phyloP scores from a whole-genome alignment of 2,113 vertebrate genomes.

The Gasterosteus nipponicus region DNA sequence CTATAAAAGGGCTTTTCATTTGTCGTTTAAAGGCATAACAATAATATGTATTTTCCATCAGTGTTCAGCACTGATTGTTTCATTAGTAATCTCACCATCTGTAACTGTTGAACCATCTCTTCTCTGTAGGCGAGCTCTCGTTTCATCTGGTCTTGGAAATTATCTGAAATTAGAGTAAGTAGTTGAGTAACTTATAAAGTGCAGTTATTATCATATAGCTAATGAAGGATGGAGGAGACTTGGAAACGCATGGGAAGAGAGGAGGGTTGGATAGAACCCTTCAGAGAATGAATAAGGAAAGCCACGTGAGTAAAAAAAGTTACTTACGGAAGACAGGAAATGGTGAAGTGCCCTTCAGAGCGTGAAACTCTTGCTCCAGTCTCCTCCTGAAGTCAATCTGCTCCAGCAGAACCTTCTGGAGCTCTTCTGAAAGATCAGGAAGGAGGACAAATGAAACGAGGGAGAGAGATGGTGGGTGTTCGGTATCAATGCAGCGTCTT shows the following conservation, averaged over 20 bases:
- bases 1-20: conserved; percentile 40
- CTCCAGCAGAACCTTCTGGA: conserved; percentile 98
- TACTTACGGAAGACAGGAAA: conserved; percentile 98
- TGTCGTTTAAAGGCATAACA: conserved; percentile 37
- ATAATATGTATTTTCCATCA: conserved; percentile 35
- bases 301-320: neutral
- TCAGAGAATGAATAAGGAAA: conserved; percentile 17
- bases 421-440: conserved; percentile 88
- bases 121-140: conserved; percentile 96
- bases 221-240: neutral
- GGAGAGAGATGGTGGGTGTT: neutral
- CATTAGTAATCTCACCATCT: conserved; percentile 86
- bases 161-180: conserved; percentile 82
- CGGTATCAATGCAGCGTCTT: neutral
- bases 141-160: conserved; percentile 99
- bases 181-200: conserved; percentile 11
- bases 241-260: neutral
- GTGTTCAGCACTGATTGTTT: conserved; percentile 40
- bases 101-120: conserved; percentile 98
- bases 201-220: neutral
- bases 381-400: conserved; percentile 96
- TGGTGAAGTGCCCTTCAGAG: conserved; percentile 92
- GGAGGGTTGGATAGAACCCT: neutral
- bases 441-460: conserved; percentile 35
- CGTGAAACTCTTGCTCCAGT: conserved; percentile 97